Evolutionary conservation across 2,797 vertebrate genomes (phyloP).

Genomic region (Acrossocheilus fasciatus): DNA sequence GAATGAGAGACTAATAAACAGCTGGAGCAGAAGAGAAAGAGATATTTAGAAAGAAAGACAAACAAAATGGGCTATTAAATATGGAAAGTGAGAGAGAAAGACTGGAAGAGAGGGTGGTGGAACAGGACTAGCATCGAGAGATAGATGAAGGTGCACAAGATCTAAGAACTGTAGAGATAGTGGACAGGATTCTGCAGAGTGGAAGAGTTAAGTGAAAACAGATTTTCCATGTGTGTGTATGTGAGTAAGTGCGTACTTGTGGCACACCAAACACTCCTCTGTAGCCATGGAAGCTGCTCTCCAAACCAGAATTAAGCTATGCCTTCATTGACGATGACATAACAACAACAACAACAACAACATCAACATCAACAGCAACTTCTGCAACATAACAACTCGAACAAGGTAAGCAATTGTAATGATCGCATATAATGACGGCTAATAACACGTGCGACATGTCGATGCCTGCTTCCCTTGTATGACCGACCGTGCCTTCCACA

Average conservation of each 20-base stretch:
- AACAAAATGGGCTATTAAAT: conserved; percentile 40
- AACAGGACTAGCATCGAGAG: background rate
- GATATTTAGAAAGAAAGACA: conserved; percentile 38
- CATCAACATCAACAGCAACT: conserved; percentile 45
- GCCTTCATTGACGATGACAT: conserved; percentile 62
- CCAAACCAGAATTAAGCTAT: conserved; percentile 49
- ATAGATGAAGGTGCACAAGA: background rate
- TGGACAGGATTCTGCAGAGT: conserved; percentile 56
- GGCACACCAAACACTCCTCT: conserved; percentile 60
- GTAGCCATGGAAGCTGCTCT: conserved; percentile 47
- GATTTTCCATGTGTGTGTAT: conserved; percentile 65
- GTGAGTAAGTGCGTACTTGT: conserved; percentile 19
- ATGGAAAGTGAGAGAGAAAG: conserved; percentile 11
- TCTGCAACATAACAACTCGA: conserved; percentile 44
- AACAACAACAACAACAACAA: conserved; percentile 61
- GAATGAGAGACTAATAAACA: conserved; percentile 50
- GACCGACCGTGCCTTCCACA: conserved; percentile 42
- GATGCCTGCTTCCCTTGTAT: conserved; percentile 51
- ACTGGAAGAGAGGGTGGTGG: background rate
- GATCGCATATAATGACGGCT: conserved; percentile 37
- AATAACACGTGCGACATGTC: conserved; percentile 50
- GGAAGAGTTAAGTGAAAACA: conserved; percentile 73
- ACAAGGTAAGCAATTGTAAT: conserved; percentile 43
- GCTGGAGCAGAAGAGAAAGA: conserved; percentile 20
- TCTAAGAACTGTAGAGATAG: conserved; percentile 4